A percentile compares a stretch with the other conserved stretches of the same genome.
These are phyloP conservation scores for Lasioglossum lativentre DNA, from an alignment of 2,888 invertebrate species.

Conservation along the genomic window DNA sequence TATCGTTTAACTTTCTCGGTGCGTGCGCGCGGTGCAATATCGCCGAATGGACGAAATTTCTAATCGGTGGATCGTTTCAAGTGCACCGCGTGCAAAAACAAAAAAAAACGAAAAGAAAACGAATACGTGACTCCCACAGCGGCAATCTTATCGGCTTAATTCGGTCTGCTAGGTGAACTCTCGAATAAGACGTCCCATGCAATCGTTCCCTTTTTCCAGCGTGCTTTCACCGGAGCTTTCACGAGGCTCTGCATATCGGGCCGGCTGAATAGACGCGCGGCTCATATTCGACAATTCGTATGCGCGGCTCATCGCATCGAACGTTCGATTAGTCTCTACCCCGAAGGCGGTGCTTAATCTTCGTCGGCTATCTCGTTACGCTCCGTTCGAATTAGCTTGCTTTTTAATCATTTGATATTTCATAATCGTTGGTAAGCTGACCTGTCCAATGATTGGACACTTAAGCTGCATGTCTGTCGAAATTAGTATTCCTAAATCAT, in stretches of 20 bases:
- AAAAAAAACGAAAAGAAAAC: neutral
- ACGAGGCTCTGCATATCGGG: slow-evolving; percentile 56
- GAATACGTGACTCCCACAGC: slow-evolving; percentile 41
- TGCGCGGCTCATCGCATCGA: slow-evolving; percentile 57
- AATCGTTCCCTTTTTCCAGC: slow-evolving; percentile 36
- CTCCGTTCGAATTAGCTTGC: neutral
- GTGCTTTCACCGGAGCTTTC: slow-evolving; percentile 53
- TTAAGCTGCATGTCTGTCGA: too few species aligned
- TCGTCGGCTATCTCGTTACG: slow-evolving; percentile 29
- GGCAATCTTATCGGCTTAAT: slow-evolving; percentile 55
- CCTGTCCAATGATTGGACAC: too few species aligned
- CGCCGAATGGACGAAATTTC: slow-evolving; percentile 16
- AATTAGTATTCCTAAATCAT: too few species aligned
- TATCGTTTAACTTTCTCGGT: slow-evolving; percentile 5
- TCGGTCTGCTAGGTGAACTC: slow-evolving; percentile 36
- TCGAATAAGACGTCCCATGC: slow-evolving; percentile 52
- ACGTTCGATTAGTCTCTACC: slow-evolving; percentile 54
- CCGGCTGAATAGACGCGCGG: slow-evolving; percentile 48
- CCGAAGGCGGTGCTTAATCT: slow-evolving; percentile 59
- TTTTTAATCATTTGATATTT: neutral
- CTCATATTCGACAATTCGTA: slow-evolving; percentile 69
- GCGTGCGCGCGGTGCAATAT: neutral
- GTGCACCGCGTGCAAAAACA: neutral
- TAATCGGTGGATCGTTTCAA: neutral
- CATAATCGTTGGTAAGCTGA: neutral